These are phyloP conservation scores for Sardinella longiceps DNA, from an alignment of 2,797 vertebrate species.

Conservation along the genomic window DNA sequence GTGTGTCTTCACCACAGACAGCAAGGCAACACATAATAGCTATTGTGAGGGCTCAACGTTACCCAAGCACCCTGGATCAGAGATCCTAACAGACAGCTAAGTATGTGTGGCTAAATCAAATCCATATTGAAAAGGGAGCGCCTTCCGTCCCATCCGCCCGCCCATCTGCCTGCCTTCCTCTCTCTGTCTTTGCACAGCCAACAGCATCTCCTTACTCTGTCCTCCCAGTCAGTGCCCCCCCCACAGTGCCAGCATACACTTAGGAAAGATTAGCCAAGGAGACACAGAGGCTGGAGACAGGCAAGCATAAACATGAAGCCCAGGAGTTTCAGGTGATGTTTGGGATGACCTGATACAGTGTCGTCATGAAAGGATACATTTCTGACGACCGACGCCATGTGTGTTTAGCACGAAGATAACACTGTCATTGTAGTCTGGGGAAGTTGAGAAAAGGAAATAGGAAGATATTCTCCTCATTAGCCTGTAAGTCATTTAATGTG, in stretches of 20 bases:
- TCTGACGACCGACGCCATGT: neutral
- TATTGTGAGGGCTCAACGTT: neutral
- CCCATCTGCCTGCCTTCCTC: too few relatives aligned
- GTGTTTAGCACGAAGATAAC: neutral
- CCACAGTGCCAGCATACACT: neutral
- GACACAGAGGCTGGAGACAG: neutral
- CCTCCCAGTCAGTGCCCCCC: too few relatives aligned
- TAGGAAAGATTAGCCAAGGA: neutral
- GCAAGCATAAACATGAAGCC: neutral
- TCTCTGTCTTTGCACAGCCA: neutral
- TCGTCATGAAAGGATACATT: neutral
- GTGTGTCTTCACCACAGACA: neutral
- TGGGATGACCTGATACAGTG: neutral
- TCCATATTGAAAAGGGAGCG: constrained; percentile 1
- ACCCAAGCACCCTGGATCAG: neutral
- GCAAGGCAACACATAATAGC: neutral
- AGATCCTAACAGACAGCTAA: neutral
- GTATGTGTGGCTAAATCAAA: neutral
- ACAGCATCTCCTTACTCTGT: neutral
- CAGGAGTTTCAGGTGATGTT: neutral
- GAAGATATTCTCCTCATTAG: neutral
- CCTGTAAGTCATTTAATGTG: neutral
- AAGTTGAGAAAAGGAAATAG: neutral
- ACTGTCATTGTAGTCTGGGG: neutral
- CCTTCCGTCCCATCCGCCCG: too few relatives aligned